Conservation (phyloP, 2,797 vertebrate genomes). For the Discoglossus pictus region DNA sequence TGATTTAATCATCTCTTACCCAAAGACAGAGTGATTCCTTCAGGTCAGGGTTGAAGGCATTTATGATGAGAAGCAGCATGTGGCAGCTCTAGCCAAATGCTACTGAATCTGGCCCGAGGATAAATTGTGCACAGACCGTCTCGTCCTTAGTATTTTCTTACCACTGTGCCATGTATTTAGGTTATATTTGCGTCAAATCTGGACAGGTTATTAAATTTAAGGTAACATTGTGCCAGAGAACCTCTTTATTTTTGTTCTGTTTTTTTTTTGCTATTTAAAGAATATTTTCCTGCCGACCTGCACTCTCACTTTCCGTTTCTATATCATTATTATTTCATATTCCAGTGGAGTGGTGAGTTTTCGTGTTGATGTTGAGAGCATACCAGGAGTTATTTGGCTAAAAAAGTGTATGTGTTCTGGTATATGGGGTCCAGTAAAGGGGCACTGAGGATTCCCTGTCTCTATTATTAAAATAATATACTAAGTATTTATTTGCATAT, state of each 20-base stretch:
- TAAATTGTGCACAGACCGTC: constrained; percentile 19
- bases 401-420: constrained; percentile 23
- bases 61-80: constrained; percentile 50
- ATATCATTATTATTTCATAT: constrained; percentile 37
- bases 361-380: constrained; percentile 15
- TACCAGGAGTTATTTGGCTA: constrained; percentile 20
- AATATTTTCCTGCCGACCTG: not conserved
- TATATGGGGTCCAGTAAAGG: too few relatives aligned
- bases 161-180: constrained; percentile 38
- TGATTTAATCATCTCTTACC: constrained; percentile 58
- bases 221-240: not conserved
- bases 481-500: too few relatives aligned
- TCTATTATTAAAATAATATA: too few relatives aligned
- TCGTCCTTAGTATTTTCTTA: constrained; percentile 22
- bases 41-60: constrained; percentile 53
- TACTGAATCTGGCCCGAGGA: constrained; percentile 45
- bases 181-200: constrained; percentile 47
- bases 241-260: not conserved
- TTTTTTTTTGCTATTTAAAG: not conserved
- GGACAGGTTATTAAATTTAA: constrained; percentile 34
- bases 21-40: constrained; percentile 55
- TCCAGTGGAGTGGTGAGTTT: constrained; percentile 18
- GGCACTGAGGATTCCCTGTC: too few relatives aligned
- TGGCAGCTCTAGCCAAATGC: constrained; percentile 55
- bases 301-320: constrained; percentile 6